Evolutionary conservation across 2,797 vertebrate genomes (phyloP).

Genomic region (Coilia nasus): DNA sequence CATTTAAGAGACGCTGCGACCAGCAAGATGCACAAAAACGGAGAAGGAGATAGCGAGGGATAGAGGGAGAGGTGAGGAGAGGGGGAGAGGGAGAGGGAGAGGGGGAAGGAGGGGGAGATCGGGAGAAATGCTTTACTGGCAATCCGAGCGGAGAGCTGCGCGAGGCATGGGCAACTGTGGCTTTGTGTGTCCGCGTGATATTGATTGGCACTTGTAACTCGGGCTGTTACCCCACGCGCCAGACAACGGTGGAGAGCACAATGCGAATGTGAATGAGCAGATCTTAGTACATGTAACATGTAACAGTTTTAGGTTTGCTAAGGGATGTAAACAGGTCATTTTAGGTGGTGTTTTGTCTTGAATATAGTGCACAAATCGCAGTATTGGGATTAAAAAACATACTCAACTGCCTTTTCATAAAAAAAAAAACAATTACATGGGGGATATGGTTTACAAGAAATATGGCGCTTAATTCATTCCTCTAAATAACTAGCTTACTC

Average conservation of each 20-base stretch:
- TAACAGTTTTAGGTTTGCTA: constrained; percentile 51
- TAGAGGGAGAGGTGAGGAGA: no score
- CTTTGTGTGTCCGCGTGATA: constrained; percentile 67
- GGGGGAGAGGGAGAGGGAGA: no score
- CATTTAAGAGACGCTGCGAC: constrained; percentile 66
- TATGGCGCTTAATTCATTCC: no score
- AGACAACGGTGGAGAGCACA: not conserved
- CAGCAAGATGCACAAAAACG: constrained; percentile 59
- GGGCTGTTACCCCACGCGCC: not conserved
- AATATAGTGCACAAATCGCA: no score
- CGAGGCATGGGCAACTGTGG: constrained; percentile 62
- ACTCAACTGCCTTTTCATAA: no score
- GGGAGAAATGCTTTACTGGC: not conserved
- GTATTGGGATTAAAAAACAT: no score
- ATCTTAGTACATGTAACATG: not conserved
- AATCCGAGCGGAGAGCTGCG: not conserved
- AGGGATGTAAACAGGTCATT: constrained; percentile 59
- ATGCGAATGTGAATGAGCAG: not conserved
- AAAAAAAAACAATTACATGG: no score
- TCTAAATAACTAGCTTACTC: no score
- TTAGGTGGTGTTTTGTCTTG: no score
- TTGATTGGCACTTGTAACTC: constrained; percentile 69
- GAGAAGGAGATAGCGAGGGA: no score
- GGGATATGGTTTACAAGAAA: no score
- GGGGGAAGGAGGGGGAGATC: not conserved